Percentiles rank a stretch among this genome's conserved stretches.
Evolutionary conservation across 2,113 vertebrate genomes (phyloP).

Genomic region (Parus major): DNA sequence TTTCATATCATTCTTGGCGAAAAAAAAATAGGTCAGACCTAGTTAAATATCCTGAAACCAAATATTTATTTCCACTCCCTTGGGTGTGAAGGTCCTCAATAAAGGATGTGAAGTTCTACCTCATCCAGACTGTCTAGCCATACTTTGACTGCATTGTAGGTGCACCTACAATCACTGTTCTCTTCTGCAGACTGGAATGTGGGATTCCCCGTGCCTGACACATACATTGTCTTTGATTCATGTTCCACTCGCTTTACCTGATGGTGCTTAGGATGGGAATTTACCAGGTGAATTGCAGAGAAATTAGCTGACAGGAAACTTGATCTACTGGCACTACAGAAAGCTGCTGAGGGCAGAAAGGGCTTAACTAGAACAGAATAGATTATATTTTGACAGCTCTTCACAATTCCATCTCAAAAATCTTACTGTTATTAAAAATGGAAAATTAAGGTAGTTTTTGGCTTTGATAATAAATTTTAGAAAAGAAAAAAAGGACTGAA

Average conservation of each 20-base stretch:
- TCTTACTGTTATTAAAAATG: background rate
- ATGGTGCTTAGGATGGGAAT: background rate
- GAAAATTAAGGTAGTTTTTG: background rate
- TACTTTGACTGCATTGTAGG: fast-evolving
- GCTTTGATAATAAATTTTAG: background rate
- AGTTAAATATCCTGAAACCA: background rate
- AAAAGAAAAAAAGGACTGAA: background rate
- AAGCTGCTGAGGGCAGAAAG: background rate
- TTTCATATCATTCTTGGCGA: background rate
- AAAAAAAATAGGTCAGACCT: background rate
- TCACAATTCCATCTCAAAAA: background rate
- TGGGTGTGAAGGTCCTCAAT: background rate
- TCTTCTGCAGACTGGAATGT: fast-evolving
- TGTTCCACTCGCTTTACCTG: background rate
- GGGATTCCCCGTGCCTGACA: background rate
- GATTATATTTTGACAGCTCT: background rate
- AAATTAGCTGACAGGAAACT: background rate
- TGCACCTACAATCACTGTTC: background rate
- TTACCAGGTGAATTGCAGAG: background rate
- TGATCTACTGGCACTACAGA: background rate
- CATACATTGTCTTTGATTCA: background rate
- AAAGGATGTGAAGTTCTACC: background rate
- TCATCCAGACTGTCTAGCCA: background rate
- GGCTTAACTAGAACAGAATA: background rate
- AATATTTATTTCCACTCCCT: background rate